Percentiles rank a stretch among this genome's conserved stretches.
Conservation (phyloP, 2,797 vertebrate genomes). For the Trematomus bernacchii region DNA sequence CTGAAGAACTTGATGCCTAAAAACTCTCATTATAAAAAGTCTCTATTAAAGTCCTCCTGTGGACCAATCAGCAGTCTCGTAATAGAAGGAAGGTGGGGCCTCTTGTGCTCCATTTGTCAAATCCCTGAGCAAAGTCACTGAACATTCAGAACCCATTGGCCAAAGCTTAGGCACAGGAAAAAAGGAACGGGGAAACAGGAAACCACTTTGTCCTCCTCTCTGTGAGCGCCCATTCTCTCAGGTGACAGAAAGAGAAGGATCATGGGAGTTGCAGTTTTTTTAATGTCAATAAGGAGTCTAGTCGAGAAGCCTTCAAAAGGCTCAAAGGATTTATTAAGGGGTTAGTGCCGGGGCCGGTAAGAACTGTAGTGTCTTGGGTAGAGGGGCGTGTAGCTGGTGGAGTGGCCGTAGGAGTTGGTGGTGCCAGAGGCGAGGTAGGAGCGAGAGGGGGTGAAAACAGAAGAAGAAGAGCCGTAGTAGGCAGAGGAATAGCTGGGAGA, state of each 20-base stretch:
- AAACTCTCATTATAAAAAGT: slow-evolving; percentile 64
- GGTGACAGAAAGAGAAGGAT: slow-evolving; percentile 40
- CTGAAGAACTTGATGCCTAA: slow-evolving; percentile 66
- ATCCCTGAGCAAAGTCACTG: slow-evolving; percentile 86
- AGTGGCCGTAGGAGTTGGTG: slow-evolving; percentile 70
- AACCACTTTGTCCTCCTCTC: slow-evolving; percentile 88
- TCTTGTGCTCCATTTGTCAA: slow-evolving; percentile 82
- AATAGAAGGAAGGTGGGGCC: slow-evolving; percentile 72
- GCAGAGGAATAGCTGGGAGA: slow-evolving; percentile 58
- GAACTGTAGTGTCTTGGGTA: slow-evolving; percentile 83
- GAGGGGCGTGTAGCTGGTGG: slow-evolving; percentile 76
- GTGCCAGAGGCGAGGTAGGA: slow-evolving; percentile 58
- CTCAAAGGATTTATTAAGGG: slow-evolving; percentile 17
- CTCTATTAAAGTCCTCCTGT: slow-evolving; percentile 59
- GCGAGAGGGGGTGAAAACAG: slow-evolving; percentile 46
- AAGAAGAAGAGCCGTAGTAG: slow-evolving; percentile 54
- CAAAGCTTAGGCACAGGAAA: slow-evolving; percentile 75
- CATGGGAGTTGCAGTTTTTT: slow-evolving; percentile 41
- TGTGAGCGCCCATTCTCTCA: slow-evolving; percentile 81
- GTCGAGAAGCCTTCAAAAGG: slow-evolving; percentile 34
- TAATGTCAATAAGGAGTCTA: slow-evolving; percentile 31
- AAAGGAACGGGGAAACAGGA: slow-evolving; percentile 66
- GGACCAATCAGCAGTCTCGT: slow-evolving; percentile 75
- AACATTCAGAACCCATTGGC: slow-evolving; percentile 75
- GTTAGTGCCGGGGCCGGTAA: slow-evolving; percentile 90